These are phyloP conservation scores for Sylvia atricapilla DNA, from an alignment of 2,113 vertebrate species.

Conservation along the genomic window DNA sequence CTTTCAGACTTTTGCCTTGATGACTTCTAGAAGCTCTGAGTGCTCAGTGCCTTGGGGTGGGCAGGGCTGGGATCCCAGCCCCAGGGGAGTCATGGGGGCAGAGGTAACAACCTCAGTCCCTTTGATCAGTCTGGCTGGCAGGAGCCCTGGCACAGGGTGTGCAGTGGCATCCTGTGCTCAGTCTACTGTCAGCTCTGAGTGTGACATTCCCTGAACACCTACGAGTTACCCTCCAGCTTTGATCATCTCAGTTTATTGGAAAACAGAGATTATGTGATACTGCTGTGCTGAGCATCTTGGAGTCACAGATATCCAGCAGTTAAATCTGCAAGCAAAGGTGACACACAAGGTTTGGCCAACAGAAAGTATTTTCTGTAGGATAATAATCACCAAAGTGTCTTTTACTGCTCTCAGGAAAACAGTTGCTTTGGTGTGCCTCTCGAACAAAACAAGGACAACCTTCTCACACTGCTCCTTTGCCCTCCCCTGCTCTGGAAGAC, in stretches of 20 bases:
- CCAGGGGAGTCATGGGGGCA: neutral
- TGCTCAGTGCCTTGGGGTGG: neutral
- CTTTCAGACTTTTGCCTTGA: neutral
- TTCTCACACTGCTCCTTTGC: neutral
- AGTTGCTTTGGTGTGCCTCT: neutral
- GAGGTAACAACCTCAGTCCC: neutral
- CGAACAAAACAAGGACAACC: neutral
- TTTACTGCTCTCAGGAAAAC: neutral
- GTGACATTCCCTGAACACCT: neutral
- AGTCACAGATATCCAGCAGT: neutral
- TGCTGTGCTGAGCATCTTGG: neutral
- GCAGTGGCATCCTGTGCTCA: neutral
- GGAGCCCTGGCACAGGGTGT: neutral
- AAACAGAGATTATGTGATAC: neutral
- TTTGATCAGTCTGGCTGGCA: constrained; percentile 35
- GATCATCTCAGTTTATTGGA: neutral
- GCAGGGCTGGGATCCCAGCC: neutral
- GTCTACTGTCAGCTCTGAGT: neutral
- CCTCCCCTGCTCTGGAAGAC: neutral
- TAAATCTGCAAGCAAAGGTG: neutral
- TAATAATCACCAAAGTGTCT: neutral
- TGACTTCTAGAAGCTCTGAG: neutral
- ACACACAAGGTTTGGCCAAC: neutral
- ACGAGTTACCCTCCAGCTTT: neutral
- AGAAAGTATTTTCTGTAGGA: neutral